Evolutionary conservation across 2,113 vertebrate genomes (phyloP).

Genomic region (Paradoxurus hermaphroditus): DNA sequence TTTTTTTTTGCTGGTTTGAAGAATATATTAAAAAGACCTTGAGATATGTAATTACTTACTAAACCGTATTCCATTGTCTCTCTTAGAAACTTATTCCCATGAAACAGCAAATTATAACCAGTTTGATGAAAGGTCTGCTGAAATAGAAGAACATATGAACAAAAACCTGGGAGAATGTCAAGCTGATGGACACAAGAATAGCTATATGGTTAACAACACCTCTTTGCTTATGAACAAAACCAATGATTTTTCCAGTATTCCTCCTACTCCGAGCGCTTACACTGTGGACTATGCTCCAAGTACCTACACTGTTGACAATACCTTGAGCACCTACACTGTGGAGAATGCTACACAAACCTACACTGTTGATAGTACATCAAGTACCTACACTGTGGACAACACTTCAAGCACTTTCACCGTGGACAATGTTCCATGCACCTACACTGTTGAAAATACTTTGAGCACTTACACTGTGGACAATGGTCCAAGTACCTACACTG

Average conservation of each 20-base stretch:
- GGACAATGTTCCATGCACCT: neutral
- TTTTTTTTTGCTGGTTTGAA: neutral
- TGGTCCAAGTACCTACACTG: neutral
- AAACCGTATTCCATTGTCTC: neutral
- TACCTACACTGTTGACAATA: neutral
- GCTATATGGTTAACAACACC: constrained; percentile 65
- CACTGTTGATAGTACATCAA: neutral
- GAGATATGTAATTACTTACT: neutral
- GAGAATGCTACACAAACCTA: neutral
- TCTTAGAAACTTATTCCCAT: constrained; percentile 81
- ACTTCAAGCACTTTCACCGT: neutral
- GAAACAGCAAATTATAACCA: constrained; percentile 83
- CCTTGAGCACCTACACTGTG: too few relatives aligned
- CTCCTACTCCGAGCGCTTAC: neutral
- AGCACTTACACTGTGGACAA: neutral
- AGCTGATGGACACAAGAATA: constrained; percentile 76
- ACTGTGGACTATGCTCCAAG: neutral
- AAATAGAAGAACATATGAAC: constrained; percentile 86
- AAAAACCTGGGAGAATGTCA: constrained; percentile 85
- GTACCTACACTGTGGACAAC: neutral
- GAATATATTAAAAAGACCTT: neutral
- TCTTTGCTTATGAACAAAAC: constrained; percentile 17
- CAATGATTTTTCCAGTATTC: neutral
- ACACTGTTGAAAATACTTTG: neutral
- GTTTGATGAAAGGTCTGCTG: constrained; percentile 82